Evolutionary conservation across 2,113 vertebrate species (phyloP).

Genomic region (Phocoena sinus): DNA sequence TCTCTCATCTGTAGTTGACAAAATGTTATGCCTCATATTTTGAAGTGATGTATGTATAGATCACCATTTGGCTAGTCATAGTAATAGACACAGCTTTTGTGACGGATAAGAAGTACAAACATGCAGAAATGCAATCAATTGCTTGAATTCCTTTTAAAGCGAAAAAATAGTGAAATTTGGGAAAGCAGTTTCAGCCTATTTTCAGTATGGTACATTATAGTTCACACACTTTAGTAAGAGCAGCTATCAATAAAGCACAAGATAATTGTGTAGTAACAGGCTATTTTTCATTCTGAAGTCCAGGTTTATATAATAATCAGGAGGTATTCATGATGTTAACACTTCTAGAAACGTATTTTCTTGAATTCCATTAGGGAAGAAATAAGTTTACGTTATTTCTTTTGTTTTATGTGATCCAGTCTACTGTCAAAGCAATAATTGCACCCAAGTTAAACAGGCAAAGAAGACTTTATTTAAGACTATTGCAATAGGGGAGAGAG

Average conservation of each 20-base stretch:
- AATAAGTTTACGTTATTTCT: neutral
- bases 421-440: neutral
- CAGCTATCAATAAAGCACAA: neutral
- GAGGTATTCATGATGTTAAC: no score
- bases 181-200: neutral
- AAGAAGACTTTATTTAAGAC: neutral
- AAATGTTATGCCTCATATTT: neutral
- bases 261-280: neutral
- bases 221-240: neutral
- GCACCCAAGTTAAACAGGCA: neutral
- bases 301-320: neutral
- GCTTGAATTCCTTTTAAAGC: neutral
- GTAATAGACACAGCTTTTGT: neutral
- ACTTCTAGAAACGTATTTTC: neutral
- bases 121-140: neutral
- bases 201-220: neutral
- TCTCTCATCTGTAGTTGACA: neutral
- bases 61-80: neutral
- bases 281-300: neutral
- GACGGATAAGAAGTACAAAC: neutral
- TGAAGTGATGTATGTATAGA: accelerated
- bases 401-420: neutral
- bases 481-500: no score
- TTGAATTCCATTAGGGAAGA: neutral
- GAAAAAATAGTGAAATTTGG: neutral